Evolutionary conservation across 2,888 invertebrate genomes (phyloP), one percentile per base, ranked within the genome.

Genomic region (Phorcus lineatus): DNA sequence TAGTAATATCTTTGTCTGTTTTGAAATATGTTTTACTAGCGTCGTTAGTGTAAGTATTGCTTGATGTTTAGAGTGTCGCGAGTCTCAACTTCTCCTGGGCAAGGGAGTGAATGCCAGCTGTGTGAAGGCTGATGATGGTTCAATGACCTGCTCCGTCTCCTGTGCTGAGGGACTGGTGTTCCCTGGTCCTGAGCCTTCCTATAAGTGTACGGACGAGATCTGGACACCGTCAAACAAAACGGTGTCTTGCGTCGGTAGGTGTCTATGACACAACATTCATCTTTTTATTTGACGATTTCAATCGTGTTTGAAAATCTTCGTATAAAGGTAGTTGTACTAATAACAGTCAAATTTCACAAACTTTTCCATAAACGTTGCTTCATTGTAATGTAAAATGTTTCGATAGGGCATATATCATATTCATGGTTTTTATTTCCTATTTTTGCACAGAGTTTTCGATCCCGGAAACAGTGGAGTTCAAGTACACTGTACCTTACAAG

Each of bases 181-280:
- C n/a, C 70, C 28, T 3, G 70, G 36, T 11, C 31, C 16, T 3
- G 31, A 28, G 2, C 70, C 70, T 2, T 40, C 19, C 16, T 70
- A 70, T n/a, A 17, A 17, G n/a, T 70, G 70, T 31, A 17, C n/a
- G 28, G 70, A 70, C 19, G 70, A 31, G 36, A 16, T 31, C 3
- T 70, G 70, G 70, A 70, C 70, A 17, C 70, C 70, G 0, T 2
- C 19, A 3, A n/a, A 31, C 16, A 70, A 70, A 36, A 70, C 70
- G 17, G n/a, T 70, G n/a, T 70, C 70, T n/a, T 70, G 70, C 40
- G 70, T 70, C 19, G n/a, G 70, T 70, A n/a, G 36, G 70, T 70
- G 17, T 36, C 36, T 36, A 36, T 36, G 4, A 36, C 36, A 36
- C 36, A 36, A 36, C 36, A 47, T 9, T 11, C 47, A 11, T 6